Evolutionary conservation across 2,113 vertebrate species (phyloP).

Genomic region (Mandrillus leucophaeus): DNA sequence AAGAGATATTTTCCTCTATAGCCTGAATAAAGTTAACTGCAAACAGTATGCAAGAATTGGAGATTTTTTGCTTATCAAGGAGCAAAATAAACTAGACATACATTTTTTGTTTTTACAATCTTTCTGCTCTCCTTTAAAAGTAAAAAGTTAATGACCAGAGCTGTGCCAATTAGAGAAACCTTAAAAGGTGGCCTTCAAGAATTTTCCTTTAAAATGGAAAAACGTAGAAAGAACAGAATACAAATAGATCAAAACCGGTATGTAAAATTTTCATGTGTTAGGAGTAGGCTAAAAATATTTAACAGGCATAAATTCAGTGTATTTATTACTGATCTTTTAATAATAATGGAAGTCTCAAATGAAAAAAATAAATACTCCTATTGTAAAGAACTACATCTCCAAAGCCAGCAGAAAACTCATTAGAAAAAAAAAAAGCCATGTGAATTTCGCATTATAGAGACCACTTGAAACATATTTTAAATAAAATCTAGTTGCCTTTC

Average conservation of each 20-base stretch:
- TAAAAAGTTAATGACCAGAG: slow-evolving; percentile 3
- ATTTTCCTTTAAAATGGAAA: background rate
- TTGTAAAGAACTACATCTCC: background rate
- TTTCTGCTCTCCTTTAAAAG: slow-evolving; percentile 3
- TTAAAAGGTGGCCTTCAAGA: background rate
- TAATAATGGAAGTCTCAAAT: background rate
- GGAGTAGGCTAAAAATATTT: background rate
- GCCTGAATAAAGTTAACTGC: background rate
- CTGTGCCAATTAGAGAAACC: background rate
- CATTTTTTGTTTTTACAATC: background rate
- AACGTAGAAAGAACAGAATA: background rate
- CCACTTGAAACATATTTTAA: background rate
- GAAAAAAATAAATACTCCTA: background rate
- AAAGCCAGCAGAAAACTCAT: background rate
- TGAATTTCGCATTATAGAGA: background rate
- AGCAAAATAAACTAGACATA: background rate
- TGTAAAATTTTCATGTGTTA: background rate
- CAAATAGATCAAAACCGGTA: background rate
- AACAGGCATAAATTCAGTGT: background rate
- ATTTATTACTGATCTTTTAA: background rate
- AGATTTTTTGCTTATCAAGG: background rate
- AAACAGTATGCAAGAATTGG: background rate
- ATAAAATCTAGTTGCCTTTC: background rate
- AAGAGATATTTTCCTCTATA: background rate
- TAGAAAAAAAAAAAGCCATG: background rate